Percentiles rank a stretch among this genome's conserved stretches.
Evolutionary conservation across 1,140 invertebrate species (phyloP).

Genomic region (Probaryconus sp.): DNA sequence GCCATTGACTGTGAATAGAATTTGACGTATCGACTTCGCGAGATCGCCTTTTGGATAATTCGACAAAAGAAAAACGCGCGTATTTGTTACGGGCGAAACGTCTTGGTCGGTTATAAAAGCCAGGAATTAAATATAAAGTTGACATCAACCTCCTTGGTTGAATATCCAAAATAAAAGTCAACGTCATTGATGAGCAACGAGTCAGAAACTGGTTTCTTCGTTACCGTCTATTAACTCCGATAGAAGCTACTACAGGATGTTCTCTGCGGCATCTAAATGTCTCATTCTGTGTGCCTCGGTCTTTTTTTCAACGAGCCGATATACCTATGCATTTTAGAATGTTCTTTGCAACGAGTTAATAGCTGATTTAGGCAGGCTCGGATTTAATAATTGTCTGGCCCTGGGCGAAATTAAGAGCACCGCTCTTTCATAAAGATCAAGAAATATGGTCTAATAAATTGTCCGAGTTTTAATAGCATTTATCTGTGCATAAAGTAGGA

Average conservation of each 20-base stretch:
- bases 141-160: constrained; percentile 10
- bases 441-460: constrained; percentile 27
- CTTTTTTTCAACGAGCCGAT: constrained; percentile 12
- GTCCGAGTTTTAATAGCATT: constrained; percentile 14
- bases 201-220: constrained; percentile 44
- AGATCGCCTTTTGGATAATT: not conserved
- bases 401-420: constrained; percentile 22
- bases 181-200: constrained; percentile 35
- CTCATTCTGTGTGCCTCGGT: constrained; percentile 27
- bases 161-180: constrained; percentile 34
- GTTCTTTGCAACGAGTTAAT: constrained; percentile 18
- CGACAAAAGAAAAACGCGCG: not conserved
- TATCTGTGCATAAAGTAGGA: constrained; percentile 17
- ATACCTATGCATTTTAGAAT: constrained; percentile 18
- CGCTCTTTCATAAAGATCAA: constrained; percentile 26
- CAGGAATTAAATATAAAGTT: constrained; percentile 22
- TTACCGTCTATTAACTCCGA: constrained; percentile 38
- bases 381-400: constrained; percentile 32
- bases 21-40: not conserved
- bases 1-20: too few relatives aligned
- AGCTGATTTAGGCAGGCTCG: constrained; percentile 17
- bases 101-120: not conserved
- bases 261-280: constrained; percentile 30
- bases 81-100: not conserved
- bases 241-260: constrained; percentile 34